Conservation (phyloP, 2,888 invertebrate species). For the Drosophila incognita region DNA sequence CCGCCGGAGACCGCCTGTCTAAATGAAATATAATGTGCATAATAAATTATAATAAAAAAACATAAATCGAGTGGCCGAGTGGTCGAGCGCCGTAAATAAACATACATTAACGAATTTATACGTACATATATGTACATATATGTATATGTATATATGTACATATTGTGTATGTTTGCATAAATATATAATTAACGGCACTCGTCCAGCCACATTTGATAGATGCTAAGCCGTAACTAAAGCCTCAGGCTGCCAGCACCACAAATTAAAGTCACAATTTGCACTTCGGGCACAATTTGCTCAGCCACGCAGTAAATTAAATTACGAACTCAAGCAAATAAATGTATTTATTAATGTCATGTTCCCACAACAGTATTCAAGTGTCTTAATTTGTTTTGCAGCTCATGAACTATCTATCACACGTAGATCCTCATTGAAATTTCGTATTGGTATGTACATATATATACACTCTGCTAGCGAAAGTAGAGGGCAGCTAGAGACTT, state of each 20-base stretch:
- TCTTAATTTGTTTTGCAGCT: background rate
- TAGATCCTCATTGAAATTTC: background rate
- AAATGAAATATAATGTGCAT: slow-evolving; percentile 70
- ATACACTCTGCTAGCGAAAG: background rate
- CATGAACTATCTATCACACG: background rate
- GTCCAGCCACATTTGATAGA: slow-evolving; percentile 57
- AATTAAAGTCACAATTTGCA: slow-evolving; percentile 32
- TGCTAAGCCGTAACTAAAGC: slow-evolving; percentile 34
- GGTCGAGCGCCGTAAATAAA: slow-evolving; percentile 49
- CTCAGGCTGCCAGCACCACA: slow-evolving; percentile 5
- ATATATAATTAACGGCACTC: slow-evolving; percentile 65
- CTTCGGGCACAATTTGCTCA: slow-evolving; percentile 18
- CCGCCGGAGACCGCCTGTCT: slow-evolving; percentile 30
- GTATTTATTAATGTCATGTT: slow-evolving; percentile 1
- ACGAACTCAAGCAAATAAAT: slow-evolving; percentile 9
- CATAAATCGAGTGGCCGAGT: slow-evolving; percentile 59
- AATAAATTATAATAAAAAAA: slow-evolving; percentile 74
- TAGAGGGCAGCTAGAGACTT: background rate
- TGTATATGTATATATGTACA: background rate
- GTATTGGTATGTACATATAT: background rate
- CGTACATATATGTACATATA: slow-evolving; percentile 2
- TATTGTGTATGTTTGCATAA: background rate
- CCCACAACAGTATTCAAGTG: background rate
- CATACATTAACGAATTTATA: slow-evolving; percentile 44
- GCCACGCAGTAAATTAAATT: slow-evolving; percentile 33